Conservation (phyloP, 2,797 vertebrate genomes). For the Podarcis siculus region DNA sequence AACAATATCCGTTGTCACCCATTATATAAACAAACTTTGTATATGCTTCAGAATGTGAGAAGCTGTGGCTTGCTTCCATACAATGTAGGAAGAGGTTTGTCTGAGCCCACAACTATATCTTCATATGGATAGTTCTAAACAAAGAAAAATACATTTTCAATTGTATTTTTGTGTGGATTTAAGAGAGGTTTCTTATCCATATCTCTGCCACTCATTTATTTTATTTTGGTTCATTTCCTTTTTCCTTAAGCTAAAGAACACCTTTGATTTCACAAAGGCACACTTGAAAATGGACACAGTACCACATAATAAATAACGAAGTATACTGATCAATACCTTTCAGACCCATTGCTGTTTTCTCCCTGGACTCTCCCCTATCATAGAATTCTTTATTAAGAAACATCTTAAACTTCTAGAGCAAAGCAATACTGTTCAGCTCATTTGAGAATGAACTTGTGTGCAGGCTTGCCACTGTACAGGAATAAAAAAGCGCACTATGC, state of each 20-base stretch:
- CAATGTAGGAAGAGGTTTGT: background rate
- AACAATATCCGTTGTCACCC: background rate
- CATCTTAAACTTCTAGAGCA: background rate
- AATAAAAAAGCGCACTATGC: accelerated
- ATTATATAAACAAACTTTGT: background rate
- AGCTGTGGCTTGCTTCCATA: background rate
- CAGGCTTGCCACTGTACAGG: background rate
- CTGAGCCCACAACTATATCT: background rate
- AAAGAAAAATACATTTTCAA: background rate
- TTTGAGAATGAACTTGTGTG: slow-evolving; percentile 2
- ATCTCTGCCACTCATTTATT: background rate
- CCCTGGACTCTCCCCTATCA: too few species aligned
- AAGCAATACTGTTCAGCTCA: background rate
- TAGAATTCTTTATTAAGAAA: background rate
- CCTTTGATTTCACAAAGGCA: background rate
- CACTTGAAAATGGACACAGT: background rate
- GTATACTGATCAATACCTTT: background rate
- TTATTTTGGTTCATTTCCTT: background rate
- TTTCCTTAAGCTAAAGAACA: background rate
- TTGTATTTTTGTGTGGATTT: background rate
- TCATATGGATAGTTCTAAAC: background rate
- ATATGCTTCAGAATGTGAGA: background rate
- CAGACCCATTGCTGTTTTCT: background rate
- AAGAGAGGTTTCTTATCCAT: background rate
- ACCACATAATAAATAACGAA: background rate